Conservation (phyloP, 30 jellyfish, hydroid and myxozoan species). For the Aurelia sp. region DNA sequence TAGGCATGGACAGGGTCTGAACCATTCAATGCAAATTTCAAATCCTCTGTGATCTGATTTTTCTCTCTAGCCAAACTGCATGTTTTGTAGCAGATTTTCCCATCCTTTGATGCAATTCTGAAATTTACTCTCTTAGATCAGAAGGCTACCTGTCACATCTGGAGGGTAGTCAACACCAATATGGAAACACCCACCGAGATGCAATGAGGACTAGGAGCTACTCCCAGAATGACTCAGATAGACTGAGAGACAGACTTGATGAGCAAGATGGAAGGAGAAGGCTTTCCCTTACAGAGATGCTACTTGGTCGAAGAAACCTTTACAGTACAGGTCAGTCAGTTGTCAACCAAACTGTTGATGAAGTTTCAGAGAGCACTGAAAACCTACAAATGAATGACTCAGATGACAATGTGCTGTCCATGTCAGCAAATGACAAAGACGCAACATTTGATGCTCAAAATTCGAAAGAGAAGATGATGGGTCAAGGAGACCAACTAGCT, state of each 20-base stretch:
- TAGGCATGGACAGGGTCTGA: too few species aligned
- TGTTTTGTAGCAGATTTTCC: too few species aligned
- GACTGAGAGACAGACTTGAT: constrained; percentile 2
- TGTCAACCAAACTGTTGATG: constrained; percentile 28
- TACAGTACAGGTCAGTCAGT: constrained; percentile 22
- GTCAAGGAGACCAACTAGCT: neutral
- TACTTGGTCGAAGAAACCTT: constrained; percentile 56
- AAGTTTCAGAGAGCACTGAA: constrained; percentile 29
- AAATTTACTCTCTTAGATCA: constrained; percentile 4
- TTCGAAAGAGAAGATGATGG: neutral
- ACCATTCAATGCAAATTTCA: too few species aligned
- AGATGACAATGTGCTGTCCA: neutral
- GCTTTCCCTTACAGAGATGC: constrained; percentile 30
- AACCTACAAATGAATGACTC: neutral
- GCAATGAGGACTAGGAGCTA: constrained; percentile 50
- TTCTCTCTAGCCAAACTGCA: too few species aligned
- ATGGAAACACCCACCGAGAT: constrained; percentile 10
- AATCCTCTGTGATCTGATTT: too few species aligned
- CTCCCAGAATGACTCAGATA: constrained; percentile 50
- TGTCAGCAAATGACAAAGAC: neutral
- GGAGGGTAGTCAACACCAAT: constrained; percentile 1
- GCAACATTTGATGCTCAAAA: neutral
- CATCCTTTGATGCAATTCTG: too few species aligned
- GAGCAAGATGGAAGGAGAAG: constrained; percentile 4
- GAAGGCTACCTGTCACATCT: constrained; percentile 32